Evolutionary conservation across 2,113 vertebrate species (phyloP).

Genomic region (Bucco capensis): DNA sequence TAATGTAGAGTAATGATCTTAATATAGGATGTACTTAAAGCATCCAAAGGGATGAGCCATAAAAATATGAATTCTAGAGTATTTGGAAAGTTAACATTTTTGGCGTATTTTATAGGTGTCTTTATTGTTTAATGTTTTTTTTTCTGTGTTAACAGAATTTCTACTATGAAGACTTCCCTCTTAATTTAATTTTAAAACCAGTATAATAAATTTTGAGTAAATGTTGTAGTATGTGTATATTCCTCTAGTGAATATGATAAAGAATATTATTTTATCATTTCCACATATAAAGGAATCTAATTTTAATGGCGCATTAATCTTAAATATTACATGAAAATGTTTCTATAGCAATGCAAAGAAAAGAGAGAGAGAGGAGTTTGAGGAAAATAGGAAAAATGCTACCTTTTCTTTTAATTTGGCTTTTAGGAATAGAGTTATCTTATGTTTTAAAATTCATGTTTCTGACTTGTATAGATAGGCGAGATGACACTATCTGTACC

Average conservation of each 20-base stretch:
- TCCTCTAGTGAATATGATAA: neutral
- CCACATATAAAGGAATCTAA: neutral
- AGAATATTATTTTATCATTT: neutral
- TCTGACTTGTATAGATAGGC: neutral
- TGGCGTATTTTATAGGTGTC: neutral
- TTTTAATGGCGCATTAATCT: neutral
- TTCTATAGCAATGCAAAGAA: neutral
- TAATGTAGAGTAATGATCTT: neutral
- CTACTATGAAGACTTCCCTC: neutral
- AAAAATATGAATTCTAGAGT: neutral
- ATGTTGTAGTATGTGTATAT: neutral
- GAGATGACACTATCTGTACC: neutral
- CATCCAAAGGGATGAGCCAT: neutral
- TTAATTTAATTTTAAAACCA: neutral
- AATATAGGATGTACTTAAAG: neutral
- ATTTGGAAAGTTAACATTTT: neutral
- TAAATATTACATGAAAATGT: neutral
- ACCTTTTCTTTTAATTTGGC: neutral
- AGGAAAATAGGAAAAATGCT: neutral
- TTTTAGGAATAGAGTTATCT: constrained; percentile 23
- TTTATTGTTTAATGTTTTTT: neutral
- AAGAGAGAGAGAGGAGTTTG: neutral
- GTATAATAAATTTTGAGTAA: neutral
- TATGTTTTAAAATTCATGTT: constrained; percentile 30
- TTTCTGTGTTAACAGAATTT: neutral